Conservation (phyloP, 2,113 vertebrate genomes). For the Ictalurus punctatus region DNA sequence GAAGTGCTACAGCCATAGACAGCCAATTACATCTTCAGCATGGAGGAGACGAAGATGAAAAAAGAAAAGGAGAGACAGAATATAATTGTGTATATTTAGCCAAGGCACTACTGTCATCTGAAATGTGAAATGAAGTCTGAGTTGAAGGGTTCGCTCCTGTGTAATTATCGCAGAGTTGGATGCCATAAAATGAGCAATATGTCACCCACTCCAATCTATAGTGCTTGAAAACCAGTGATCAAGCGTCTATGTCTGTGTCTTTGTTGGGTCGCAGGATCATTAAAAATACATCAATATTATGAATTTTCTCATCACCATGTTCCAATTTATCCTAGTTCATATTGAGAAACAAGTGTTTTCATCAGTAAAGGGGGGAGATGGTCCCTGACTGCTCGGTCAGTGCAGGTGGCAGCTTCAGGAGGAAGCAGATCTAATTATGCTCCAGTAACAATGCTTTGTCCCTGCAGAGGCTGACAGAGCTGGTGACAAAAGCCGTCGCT, state of each 20-base stretch:
- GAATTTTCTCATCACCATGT: not conserved
- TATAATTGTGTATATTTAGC: constrained; percentile 77
- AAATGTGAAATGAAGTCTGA: constrained; percentile 69
- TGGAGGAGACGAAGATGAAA: constrained; percentile 62
- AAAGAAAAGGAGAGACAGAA: constrained; percentile 34
- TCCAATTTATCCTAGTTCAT: constrained; percentile 25
- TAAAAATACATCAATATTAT: constrained; percentile 34
- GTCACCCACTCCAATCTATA: constrained; percentile 39
- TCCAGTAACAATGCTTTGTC: constrained; percentile 89
- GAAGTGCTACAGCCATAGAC: constrained; percentile 74
- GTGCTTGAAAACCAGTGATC: constrained; percentile 31
- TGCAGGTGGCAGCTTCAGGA: constrained; percentile 75
- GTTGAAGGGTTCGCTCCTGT: constrained; percentile 58
- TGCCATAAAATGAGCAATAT: constrained; percentile 67
- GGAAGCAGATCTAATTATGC: constrained; percentile 90
- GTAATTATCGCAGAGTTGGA: constrained; percentile 75
- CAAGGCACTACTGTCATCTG: constrained; percentile 76
- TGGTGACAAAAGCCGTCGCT: constrained; percentile 90
- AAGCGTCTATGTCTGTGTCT: constrained; percentile 8
- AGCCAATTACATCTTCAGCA: constrained; percentile 81
- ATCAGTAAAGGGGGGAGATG: constrained; percentile 50
- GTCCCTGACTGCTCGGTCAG: constrained; percentile 74
- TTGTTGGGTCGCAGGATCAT: not conserved
- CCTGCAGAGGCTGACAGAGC: constrained; percentile 85
- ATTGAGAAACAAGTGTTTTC: constrained; percentile 40